Base-by-base conservation (phyloP, 2,113 vertebrate genomes). In the Hypocryptadius cinnamomeus region DNA sequence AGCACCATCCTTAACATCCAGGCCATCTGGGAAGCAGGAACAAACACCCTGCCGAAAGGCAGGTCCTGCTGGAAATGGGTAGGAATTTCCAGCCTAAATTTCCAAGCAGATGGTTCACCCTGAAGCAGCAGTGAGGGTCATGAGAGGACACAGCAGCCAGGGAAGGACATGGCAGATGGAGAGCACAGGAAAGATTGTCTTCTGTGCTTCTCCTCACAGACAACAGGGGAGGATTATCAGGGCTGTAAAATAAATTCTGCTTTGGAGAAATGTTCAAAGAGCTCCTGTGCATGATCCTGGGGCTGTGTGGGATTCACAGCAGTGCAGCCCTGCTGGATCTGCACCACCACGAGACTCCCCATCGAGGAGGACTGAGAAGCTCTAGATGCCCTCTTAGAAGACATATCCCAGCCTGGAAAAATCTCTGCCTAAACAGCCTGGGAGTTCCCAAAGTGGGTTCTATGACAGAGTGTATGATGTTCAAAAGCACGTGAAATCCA, bases 281-380 rank as follows among this genome's bases (percentile, higher is more conserved):
- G 47, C 47, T 74, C 70, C 79, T 71, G 70, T 60, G 42, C 0
- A 0, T 11, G 48, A 5, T 80, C 35, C 40, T 44, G 45, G 65
- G 40, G 3, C 16, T 80, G 48, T 11, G 50, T 64, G 65, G 59
- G 60, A 17, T 87, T 87, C n/a, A 21, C 39, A 71, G 53, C 59
- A 21, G 16, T 0, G 0, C 71, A 45, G 70, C 66, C 59, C 42
- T 2, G 0, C 13, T 37, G 74, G 56, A 8, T 60, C 74, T 60
- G 33, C 37, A 51, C 4, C 16, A 12, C 48, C 17, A 3, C 1
- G 12, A 11, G 20, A 13, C 0, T 6, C 5, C 28, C 31, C 14
- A 33, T 9, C 0, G 0, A 47, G 74, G 7, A 11, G 8, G 6
- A 1, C 1, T 60, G 48, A 51, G 7, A 8, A 59, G 21, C 4